Evolutionary conservation across 2,797 vertebrate genomes (phyloP), one percentile per base, ranked within the genome.

Genomic region (Avahi laniger): DNA sequence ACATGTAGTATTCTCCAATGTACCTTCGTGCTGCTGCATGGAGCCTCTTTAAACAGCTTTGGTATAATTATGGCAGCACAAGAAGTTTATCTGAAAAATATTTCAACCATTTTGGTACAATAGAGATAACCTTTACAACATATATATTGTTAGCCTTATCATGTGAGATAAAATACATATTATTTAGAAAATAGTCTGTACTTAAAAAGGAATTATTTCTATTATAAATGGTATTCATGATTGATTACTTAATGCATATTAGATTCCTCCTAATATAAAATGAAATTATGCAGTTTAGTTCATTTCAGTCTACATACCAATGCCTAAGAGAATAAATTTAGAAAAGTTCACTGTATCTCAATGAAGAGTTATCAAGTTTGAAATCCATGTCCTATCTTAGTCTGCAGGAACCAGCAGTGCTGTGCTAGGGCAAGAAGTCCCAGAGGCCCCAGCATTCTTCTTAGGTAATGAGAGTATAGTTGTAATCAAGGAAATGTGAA

Each of bases 101-200:
- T 82, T 85, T 93, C 72, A 78, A 35, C 54, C 50, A 41, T 83
- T 72, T 41, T 93, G 33, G 67, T 90, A 82, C 54, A 82, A 50
- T 14, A 78, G 81, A 95, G 35, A 79, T 73, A n/a, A 63, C 46
- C 78, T 85, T 84, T 65, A 93, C 38, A 57, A 63, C 43, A 50
- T 48, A 73, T 41, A n/a, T 90, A 69, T 70, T 63, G 94, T 95
- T 88, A 81, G 83, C 88, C 57, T 87, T 95, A 65, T 75, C 20
- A 4, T 87, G 59, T 86, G 61, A 83, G 75, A 72, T 81, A 93
- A 87, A 89, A 83, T 78, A 57, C 33, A 24, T 67, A 72, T 80
- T 93, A 69, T 92, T 91, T 96, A 93, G 81, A 85, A 88, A 93
- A 57, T 38, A 93, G 28, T 73, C 86, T 92, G 4, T 35, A 91